Conservation (phyloP, 2,888 invertebrate species). For the Toxonevra muliebris region DNA sequence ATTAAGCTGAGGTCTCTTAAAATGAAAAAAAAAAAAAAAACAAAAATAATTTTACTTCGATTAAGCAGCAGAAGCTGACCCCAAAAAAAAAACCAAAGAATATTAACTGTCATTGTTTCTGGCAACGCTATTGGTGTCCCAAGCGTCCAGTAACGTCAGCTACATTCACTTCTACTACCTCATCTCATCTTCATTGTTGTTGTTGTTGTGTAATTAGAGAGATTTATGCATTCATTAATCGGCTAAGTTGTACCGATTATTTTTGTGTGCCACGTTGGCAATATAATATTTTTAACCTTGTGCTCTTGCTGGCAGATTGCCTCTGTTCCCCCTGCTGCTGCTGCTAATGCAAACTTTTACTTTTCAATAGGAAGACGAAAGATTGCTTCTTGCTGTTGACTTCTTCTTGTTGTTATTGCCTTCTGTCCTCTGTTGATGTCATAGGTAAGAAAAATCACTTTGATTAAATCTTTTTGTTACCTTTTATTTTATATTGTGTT, state of each 20-base stretch:
- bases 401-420: conserved; percentile 6
- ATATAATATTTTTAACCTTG: conserved; percentile 29
- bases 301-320: neutral
- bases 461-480: conserved; percentile 43
- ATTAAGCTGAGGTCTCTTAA: too few species aligned
- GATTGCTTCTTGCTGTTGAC: neutral
- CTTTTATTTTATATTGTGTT: neutral
- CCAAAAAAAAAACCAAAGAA: too few species aligned
- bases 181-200: neutral
- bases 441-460: conserved; percentile 35
- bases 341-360: neutral
- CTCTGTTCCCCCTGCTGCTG: neutral
- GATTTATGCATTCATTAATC: conserved; percentile 50
- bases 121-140: neutral
- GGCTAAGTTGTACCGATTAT: conserved; percentile 47
- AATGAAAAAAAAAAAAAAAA: too few species aligned
- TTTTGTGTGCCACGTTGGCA: conserved; percentile 38
- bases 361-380: neutral
- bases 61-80: neutral
- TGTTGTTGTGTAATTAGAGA: conserved; percentile 44
- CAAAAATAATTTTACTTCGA: too few species aligned
- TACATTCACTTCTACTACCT: neutral
- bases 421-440: conserved; percentile 11
- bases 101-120: neutral
- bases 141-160: too few species aligned